A percentile compares a stretch with the other conserved stretches of the same genome.
Evolutionary conservation across 2,797 vertebrate species (phyloP).

Genomic region (Fistularia tabacaria): DNA sequence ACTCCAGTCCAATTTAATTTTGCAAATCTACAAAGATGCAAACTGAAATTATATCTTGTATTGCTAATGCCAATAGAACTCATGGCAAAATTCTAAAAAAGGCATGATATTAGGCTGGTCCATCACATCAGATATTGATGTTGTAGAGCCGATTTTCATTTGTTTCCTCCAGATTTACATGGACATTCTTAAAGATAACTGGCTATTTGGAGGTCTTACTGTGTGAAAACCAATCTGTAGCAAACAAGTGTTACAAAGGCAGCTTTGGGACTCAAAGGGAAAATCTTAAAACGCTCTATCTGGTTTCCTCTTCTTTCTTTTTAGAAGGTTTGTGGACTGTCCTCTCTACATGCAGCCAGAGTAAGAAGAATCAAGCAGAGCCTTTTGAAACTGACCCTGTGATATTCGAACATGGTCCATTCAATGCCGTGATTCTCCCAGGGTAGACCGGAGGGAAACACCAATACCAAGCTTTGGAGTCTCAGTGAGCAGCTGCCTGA

Average conservation of each 20-base stretch:
- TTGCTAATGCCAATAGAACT: too few relatives aligned
- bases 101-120: background rate
- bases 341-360: constrained; percentile 8
- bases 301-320: constrained; percentile 19
- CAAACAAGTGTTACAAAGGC: constrained; percentile 44
- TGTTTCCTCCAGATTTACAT: background rate
- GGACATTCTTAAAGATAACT: too few relatives aligned
- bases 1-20: too few relatives aligned
- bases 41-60: background rate
- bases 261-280: constrained; percentile 45
- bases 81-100: background rate
- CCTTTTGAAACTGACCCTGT: constrained; percentile 27
- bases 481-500: constrained; percentile 93
- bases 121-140: too few relatives aligned
- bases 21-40: background rate
- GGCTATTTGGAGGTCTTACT: too few relatives aligned
- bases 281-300: constrained; percentile 24
- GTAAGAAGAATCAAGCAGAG: constrained; percentile 11
- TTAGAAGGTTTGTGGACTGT: constrained; percentile 8
- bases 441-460: background rate
- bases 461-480: background rate
- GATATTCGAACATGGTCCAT: constrained; percentile 33
- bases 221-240: background rate
- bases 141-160: background rate
- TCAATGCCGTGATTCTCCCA: constrained; percentile 10